A percentile compares a stretch with the other conserved stretches of the same genome.
Conservation (phyloP, 2,797 vertebrate genomes). For the Cyprinodon diabolis region DNA sequence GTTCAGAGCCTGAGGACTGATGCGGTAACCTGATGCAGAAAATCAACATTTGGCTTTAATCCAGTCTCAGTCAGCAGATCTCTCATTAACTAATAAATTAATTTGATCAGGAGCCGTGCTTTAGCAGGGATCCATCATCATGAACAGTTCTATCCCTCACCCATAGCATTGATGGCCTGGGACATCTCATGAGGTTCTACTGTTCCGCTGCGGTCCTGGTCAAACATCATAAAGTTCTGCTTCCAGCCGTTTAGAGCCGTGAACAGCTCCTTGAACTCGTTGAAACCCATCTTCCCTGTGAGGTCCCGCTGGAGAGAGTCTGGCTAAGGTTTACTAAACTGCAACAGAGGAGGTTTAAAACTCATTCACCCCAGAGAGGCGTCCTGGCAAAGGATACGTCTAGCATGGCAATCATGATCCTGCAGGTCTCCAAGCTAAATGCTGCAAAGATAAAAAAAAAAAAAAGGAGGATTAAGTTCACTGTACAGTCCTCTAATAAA, state of each 20-base stretch:
- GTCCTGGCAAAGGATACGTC: conserved; percentile 86
- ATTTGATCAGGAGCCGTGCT: conserved; percentile 15
- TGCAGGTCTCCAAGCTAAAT: conserved; percentile 91
- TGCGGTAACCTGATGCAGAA: conserved; percentile 80
- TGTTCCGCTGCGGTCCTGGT: conserved; percentile 86
- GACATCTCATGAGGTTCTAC: conserved; percentile 87
- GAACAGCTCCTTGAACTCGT: conserved; percentile 92
- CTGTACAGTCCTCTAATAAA: no score
- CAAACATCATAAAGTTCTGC: conserved; percentile 90
- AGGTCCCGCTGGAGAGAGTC: conserved; percentile 81
- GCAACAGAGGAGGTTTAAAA: background rate
- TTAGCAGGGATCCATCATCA: background rate
- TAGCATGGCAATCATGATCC: conserved; percentile 91
- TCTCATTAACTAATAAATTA: background rate
- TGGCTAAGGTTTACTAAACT: conserved; percentile 62
- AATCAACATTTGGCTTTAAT: no score
- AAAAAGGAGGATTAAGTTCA: background rate
- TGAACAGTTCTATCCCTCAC: conserved; percentile 72
- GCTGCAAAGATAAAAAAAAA: conserved; percentile 72
- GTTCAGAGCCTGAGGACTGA: conserved; percentile 84
- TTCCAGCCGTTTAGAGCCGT: conserved; percentile 89
- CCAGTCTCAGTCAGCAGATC: background rate
- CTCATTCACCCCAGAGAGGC: background rate
- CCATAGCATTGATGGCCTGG: conserved; percentile 86
- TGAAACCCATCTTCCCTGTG: conserved; percentile 93